A percentile compares a stretch with the other conserved stretches of the same genome.
phyloP scores from a whole-genome alignment of 2,888 invertebrate species.

The Heliconius ethilla region DNA sequence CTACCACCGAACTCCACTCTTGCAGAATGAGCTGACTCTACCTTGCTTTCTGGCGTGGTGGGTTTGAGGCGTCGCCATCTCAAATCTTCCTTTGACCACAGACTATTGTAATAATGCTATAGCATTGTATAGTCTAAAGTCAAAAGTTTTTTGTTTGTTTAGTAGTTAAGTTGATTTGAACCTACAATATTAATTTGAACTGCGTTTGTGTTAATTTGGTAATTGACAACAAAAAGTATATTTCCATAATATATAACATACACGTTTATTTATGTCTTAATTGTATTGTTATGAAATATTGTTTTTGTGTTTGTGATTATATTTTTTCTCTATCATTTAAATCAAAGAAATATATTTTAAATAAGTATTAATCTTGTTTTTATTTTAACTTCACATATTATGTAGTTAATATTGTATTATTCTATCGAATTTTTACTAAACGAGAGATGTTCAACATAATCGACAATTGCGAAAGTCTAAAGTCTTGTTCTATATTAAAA shows the following conservation, averaged over 20 bases:
- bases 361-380: slow-evolving; percentile 4
- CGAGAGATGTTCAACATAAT: not conserved
- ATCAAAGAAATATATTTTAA: slow-evolving; percentile 13
- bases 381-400: slow-evolving; percentile 9
- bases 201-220: not conserved
- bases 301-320: not conserved
- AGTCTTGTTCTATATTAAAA: not conserved
- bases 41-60: too few relatives aligned
- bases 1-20: too few relatives aligned
- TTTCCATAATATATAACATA: not conserved
- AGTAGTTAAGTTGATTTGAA: too few relatives aligned
- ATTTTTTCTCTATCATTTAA: not conserved
- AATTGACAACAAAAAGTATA: not conserved
- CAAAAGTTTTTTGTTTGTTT: too few relatives aligned
- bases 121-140: too few relatives aligned
- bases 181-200: too few relatives aligned
- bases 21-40: too few relatives aligned
- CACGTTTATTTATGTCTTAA: not conserved
- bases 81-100: too few relatives aligned
- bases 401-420: not conserved
- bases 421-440: not conserved
- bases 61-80: too few relatives aligned
- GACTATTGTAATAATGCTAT: not conserved
- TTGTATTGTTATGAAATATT: not conserved
- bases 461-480: not conserved